Percentiles rank a stretch among this genome's conserved stretches.
Conservation (phyloP, 2,888 invertebrate species). For the Phania funesta region DNA sequence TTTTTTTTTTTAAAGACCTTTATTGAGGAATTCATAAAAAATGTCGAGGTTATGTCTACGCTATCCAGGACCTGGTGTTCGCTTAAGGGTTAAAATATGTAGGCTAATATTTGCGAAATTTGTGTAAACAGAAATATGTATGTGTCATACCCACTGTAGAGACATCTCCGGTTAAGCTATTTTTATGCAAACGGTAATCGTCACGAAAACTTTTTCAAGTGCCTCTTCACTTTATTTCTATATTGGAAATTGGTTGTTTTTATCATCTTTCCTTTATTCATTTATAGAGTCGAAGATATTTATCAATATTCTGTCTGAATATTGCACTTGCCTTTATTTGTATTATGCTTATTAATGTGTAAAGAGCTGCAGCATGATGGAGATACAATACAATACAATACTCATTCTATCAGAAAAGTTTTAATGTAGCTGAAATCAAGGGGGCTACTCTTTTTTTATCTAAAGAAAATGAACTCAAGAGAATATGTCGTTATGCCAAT, state of each 20-base stretch:
- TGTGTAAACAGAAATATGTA: no score
- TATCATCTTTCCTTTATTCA: conserved; percentile 4
- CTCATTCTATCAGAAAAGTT: background rate
- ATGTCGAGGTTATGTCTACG: no score
- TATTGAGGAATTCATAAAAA: no score
- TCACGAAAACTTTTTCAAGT: conserved; percentile 57
- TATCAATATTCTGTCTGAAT: conserved; percentile 51
- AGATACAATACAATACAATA: background rate
- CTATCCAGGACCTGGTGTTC: no score
- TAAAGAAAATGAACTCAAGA: background rate
- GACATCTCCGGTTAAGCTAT: no score
- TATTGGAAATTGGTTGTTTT: conserved; percentile 13
- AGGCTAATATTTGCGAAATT: no score
- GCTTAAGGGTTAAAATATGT: no score
- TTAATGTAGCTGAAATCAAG: background rate
- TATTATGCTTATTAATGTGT: conserved; percentile 44
- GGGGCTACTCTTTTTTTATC: background rate
- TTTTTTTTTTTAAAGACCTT: no score
- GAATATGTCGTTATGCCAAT: background rate
- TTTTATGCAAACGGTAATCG: conserved; percentile 5
- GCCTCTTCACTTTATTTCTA: conserved; percentile 41
- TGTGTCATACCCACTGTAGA: no score
- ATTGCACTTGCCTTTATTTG: conserved; percentile 51
- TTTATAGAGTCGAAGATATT: conserved; percentile 25
- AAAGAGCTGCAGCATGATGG: conserved; percentile 6